Conservation (phyloP, 53 echinoderm and acorn worm species). For the Henricia sp. region DNA sequence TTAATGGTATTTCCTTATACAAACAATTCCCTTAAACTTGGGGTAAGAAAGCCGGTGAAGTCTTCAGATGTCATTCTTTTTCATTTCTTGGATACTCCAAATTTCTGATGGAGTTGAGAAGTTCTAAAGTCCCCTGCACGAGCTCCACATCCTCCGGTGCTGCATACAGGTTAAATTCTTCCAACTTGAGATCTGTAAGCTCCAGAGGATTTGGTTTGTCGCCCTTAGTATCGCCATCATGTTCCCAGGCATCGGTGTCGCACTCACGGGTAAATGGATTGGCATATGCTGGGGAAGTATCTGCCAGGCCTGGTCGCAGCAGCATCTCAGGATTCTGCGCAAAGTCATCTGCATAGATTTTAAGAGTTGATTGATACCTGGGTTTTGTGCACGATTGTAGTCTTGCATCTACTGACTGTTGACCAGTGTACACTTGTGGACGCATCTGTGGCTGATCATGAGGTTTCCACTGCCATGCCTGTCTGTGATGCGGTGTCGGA, state of each 20-base stretch:
- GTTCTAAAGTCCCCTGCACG: constrained; percentile 28
- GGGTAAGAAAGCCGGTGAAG: no score
- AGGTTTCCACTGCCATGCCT: constrained; percentile 24
- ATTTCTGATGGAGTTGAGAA: constrained; percentile 20
- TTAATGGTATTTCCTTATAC: no score
- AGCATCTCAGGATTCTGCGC: neutral
- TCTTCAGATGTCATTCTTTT: no score
- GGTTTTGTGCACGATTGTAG: neutral
- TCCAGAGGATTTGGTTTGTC: neutral
- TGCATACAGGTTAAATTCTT: constrained; percentile 28
- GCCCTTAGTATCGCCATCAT: neutral
- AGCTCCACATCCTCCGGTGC: constrained; percentile 40
- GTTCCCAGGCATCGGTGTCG: neutral
- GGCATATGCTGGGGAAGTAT: no score
- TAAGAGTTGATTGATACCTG: constrained; percentile 25
- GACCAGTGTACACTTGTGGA: constrained; percentile 17
- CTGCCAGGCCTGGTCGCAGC: no score
- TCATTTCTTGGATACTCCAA: neutral
- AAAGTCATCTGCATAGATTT: neutral
- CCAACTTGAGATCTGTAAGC: neutral
- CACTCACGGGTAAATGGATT: neutral
- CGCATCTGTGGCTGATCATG: constrained; percentile 1
- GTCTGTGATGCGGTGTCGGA: constrained; percentile 6
- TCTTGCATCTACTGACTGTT: neutral
- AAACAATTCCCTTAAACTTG: no score